Base-by-base conservation (phyloP, 2,888 invertebrate species). In the Clanis bilineata region DNA sequence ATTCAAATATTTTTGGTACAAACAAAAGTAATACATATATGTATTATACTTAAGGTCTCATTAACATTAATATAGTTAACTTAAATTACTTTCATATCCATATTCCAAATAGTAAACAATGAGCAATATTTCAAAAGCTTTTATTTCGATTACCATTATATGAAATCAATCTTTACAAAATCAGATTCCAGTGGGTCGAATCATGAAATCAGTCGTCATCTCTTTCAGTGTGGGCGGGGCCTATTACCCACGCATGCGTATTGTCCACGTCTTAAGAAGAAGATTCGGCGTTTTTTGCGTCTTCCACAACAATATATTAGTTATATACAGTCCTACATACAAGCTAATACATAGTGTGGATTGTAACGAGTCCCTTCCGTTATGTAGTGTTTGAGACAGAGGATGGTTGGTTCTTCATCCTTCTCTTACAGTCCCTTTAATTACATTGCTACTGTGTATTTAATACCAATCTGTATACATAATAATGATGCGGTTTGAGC, bases 171-270 rank as follows among this genome's bases (percentile, higher is more conserved):
- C 83, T 76, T 65, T 64, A 67, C 58, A 57, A 76, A 83, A 83
- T 84, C 84, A 76, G 76, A 77, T 75, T 78, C 74, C 69, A 65
- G 38, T 56, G 15, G 65, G 64, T 66, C 67, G 78, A 76, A 80
- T 72, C 63, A 69, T 68, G 82, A 82, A 82, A 85, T 75, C 64
- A 59, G 64, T 64, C 64, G 72, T 77, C 76, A 77, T 90, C 91
- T 82, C 86, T 80, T 76, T 91, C 89, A 56, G 60, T 51, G 67
- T 66, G 83, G 91, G 91, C 88, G 91, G 75, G 79, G 90, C 85
- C 79, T 80, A 62, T 57, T 44, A 36, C 32, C 39, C 69, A 84
- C 90, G 90, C 91, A 91, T 90, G 91, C 91, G 85, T 80, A 72
- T 45, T 64, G 39, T 32, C 61, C 57, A 68, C 68, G 80, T 86